Percentiles rank a stretch among this genome's conserved stretches.
Conservation (phyloP, 2,113 vertebrate genomes). For the Sterna hirundo region DNA sequence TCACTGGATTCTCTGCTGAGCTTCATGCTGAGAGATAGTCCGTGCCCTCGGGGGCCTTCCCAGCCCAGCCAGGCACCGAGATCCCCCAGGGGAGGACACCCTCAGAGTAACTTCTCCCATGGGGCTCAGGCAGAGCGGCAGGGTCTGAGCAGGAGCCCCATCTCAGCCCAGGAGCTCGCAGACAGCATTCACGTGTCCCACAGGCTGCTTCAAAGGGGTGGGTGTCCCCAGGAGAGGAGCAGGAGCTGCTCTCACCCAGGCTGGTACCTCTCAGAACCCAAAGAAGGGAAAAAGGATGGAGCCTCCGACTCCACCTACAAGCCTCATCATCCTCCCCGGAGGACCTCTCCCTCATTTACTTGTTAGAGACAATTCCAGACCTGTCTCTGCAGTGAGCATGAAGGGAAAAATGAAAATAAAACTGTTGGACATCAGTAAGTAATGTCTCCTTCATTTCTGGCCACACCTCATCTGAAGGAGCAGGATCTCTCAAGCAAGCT, state of each 20-base stretch:
- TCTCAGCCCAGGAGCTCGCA: not conserved
- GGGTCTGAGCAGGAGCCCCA: not conserved
- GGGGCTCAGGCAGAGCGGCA: accelerated
- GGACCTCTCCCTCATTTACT: not conserved
- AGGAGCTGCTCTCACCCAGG: not conserved
- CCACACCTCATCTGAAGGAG: not conserved
- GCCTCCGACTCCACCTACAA: not conserved
- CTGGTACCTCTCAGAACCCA: not conserved
- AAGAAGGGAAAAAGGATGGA: not conserved
- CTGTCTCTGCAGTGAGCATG: not conserved
- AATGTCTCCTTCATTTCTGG: not conserved
- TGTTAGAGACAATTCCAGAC: not conserved
- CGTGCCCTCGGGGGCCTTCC: not conserved
- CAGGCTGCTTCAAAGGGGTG: not conserved
- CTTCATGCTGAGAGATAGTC: not conserved
- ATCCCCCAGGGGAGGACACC: not conserved
- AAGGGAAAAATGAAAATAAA: not conserved
- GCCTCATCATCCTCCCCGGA: not conserved
- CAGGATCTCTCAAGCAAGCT: not conserved
- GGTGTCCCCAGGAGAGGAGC: not conserved
- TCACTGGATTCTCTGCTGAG: not conserved
- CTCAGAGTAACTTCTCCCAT: not conserved
- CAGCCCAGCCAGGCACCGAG: not conserved
- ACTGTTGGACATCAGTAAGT: not conserved
- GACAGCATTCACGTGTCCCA: not conserved